A percentile compares a stretch with the other conserved stretches of the same genome.
These are phyloP conservation scores for Laspeyria flexula DNA, from an alignment of 2,888 invertebrate species.

Conservation along the genomic window DNA sequence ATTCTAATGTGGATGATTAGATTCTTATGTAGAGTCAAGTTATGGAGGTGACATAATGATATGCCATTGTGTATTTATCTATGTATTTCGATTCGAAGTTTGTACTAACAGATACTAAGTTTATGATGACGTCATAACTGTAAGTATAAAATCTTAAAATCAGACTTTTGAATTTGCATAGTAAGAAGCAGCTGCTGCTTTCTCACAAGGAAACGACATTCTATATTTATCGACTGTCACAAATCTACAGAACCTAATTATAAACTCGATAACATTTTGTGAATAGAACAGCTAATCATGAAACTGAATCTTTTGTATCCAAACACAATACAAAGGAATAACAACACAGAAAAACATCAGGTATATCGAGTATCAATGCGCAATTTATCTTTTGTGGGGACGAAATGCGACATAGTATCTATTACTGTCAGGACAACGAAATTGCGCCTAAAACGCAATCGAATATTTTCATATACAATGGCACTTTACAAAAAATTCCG, in stretches of 20 bases:
- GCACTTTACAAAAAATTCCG: constrained; percentile 64
- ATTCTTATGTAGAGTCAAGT: no score
- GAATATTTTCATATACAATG: constrained; percentile 71
- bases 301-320: constrained; percentile 64
- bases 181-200: constrained; percentile 19
- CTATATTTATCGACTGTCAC: constrained; percentile 19
- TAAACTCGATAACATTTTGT: constrained; percentile 40
- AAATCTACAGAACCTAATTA: constrained; percentile 40
- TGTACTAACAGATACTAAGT: no score
- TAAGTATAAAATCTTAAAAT: background rate
- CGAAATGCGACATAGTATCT: constrained; percentile 71
- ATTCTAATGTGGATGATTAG: no score
- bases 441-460: constrained; percentile 80
- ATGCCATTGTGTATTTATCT: no score
- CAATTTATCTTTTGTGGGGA: constrained; percentile 78
- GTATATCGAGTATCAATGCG: constrained; percentile 80
- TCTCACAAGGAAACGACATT: constrained; percentile 9
- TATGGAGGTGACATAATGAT: no score
- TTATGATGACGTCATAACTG: no score
- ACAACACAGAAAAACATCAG: constrained; percentile 70
- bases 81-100: no score
- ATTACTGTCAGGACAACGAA: constrained; percentile 71
- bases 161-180: background rate
- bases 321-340: constrained; percentile 52
- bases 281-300: constrained; percentile 59